Base-by-base conservation (phyloP, 37 sponge, comb jelly and placozoan species). In the Dysidea cf. avara region DNA sequence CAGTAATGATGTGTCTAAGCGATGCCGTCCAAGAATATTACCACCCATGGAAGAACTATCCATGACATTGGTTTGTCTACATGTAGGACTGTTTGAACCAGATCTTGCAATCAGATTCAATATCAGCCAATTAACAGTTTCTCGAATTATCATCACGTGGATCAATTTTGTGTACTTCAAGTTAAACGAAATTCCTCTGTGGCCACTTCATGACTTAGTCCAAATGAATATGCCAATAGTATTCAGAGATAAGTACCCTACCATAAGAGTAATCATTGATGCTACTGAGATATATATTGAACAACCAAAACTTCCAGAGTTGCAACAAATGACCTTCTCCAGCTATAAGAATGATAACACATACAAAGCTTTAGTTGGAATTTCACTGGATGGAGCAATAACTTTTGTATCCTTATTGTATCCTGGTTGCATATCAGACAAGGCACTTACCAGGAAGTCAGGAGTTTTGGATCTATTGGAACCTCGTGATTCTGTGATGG, bases 281-380 rank as follows among this genome's bases (percentile, higher is more conserved):
- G 66, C 66, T 21, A 76, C 77, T 16, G 82, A 81, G 55, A 73
- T 81, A 17, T 72, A 53, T 66, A 74, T 81, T 9, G 74, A 73
- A 39, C 46, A 81, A 39, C 56, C 82, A 34, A 6, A 54, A 9
- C 21, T 73, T n/a, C 82, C 81, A 18, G 72, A 71, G 14, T 20
- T 71, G 24, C 81, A 80, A 48, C 81, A 71, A 29, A 31, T 80
- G 61, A 71, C 81, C 36, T 80, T 70, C 46, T 78, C 80, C 26
- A 67, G 20, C n/a, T 85, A 85, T 43, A 85, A 84, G n/a, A 61
- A 71, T 36, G 58, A 77, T 52, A 79, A 83, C 55, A 83, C 84
- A 36, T 75, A 28, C 38, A 83, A 83, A 39, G 71, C 64, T 31
- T 29, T 83, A 17, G 61, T 83, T 35, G 77, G 75, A 28, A 76